phyloP scores from a whole-genome alignment of 2,888 invertebrate genomes.

The Helobdella robusta region DNA sequence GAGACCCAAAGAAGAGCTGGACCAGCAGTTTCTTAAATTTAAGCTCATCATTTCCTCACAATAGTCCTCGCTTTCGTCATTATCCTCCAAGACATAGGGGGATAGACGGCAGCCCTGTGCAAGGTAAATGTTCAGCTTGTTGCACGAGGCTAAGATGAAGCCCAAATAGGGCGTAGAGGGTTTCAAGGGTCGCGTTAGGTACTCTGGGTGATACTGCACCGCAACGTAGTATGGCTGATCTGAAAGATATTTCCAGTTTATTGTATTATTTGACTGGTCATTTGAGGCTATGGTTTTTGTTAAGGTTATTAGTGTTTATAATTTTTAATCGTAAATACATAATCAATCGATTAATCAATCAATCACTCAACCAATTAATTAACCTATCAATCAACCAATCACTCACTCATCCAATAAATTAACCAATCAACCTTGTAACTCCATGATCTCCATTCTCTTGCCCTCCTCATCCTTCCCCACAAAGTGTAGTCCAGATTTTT shows the following conservation, averaged over 20 bases:
- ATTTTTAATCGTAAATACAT: not conserved
- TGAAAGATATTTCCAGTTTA: too few species aligned
- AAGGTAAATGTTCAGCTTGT: constrained; percentile 60
- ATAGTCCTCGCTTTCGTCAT: not conserved
- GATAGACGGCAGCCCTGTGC: constrained; percentile 43
- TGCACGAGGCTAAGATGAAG: constrained; percentile 76
- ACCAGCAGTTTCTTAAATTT: not conserved
- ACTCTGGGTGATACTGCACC: constrained; percentile 97
- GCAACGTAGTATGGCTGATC: constrained; percentile 85
- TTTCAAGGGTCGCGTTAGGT: constrained; percentile 63
- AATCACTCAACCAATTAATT: too few species aligned
- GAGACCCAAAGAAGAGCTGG: constrained; percentile 2
- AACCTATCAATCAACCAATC: too few species aligned
- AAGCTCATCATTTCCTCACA: not conserved
- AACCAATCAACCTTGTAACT: constrained; percentile 56
- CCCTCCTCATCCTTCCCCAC: constrained; percentile 70
- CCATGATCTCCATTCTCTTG: constrained; percentile 85
- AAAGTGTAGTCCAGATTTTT: constrained; percentile 71
- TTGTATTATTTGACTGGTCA: too few species aligned
- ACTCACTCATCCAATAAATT: too few species aligned
- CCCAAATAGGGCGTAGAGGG: constrained; percentile 94
- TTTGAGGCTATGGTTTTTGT: too few species aligned
- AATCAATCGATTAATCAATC: not conserved
- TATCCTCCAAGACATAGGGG: constrained; percentile 31
- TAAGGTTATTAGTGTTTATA: not conserved